Evolutionary conservation across 2,797 vertebrate genomes (phyloP), one percentile per base, ranked within the genome.

Genomic region (Eulemur mongoz): DNA sequence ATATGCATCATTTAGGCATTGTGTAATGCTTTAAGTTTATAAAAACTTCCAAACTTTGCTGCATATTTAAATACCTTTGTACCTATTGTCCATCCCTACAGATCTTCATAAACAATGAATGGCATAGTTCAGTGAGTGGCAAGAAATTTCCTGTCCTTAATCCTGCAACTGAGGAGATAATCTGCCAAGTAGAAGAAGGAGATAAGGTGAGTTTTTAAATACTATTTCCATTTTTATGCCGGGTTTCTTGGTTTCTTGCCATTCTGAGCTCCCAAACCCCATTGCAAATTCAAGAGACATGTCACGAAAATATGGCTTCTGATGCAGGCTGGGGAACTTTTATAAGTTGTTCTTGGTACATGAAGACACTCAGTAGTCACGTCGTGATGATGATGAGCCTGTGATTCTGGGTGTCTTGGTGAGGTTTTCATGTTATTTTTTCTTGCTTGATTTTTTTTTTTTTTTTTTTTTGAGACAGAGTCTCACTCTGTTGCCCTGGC

Each of bases 101-200:
- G 99, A 98, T 99, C 98, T 99, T 99, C 97, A 99, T 99, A 38
- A 38, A 38, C 38, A 99, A 99, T 40, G 99, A 99, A 88, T 99
- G 99, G 99, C 99, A 99, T 40, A 89, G 98, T 76, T 99, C 99
- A 0, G 81, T 98, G 94, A 99, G 99, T 81, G 99, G 99, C 61
- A 99, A 99, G 97, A 99, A 99, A 97, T 99, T 99, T 92, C 97
- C 98, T 13, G 99, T 99, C 81, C 95, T 98, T 93, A 99, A 99
- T 95, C 99, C 99, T 0, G 98, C 99, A n/a, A 99, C 98, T 0
- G 99, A 99, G 91, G 99, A 99, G 95, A 98, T 99, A 97, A 98
- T 99, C 93, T 99, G 99, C 95, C 99, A 99, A 0, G 98, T 99
- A 38, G 99, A 99, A 98, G 99, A 99, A 98, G 99, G 99, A 0